These are phyloP conservation scores for Eptatretus atami DNA, from an alignment of 2,797 vertebrate species.

Conservation along the genomic window DNA sequence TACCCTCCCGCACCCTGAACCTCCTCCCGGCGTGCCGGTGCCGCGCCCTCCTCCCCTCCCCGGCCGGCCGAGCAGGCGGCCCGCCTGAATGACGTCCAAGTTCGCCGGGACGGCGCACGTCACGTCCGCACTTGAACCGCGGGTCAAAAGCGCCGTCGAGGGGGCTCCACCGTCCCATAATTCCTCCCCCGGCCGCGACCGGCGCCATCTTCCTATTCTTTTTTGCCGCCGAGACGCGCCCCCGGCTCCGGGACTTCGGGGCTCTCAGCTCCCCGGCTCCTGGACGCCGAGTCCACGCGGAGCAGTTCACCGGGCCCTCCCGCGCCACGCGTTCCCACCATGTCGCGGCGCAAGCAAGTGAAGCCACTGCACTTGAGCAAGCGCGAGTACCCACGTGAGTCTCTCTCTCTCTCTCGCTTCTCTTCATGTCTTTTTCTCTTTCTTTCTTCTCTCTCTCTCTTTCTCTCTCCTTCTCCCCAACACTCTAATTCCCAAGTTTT, in stretches of 20 bases:
- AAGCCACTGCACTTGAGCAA: constrained; percentile 4
- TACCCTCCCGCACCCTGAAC: neutral
- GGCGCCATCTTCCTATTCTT: constrained; percentile 4
- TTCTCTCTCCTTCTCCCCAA: neutral
- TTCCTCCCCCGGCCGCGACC: neutral
- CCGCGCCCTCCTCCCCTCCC: neutral
- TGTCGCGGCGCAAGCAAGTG: constrained; percentile 4
- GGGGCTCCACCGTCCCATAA: neutral
- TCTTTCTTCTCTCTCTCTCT: neutral
- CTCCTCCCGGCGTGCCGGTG: neutral
- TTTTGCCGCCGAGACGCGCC: neutral
- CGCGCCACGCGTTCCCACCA: neutral
- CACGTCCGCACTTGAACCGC: constrained; percentile 5
- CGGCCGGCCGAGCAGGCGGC: neutral
- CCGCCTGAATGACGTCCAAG: constrained; percentile 1
- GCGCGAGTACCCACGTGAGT: constrained; percentile 2
- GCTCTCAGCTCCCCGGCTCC: neutral
- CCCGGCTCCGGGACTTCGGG: neutral
- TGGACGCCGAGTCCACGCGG: neutral
- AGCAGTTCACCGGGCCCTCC: neutral
- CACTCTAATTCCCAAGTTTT: neutral
- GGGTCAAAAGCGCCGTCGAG: neutral
- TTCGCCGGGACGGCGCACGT: constrained; percentile 1
- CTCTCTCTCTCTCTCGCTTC: neutral
- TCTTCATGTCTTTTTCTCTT: neutral